Percentiles rank a stretch among this genome's conserved stretches.
phyloP scores from a whole-genome alignment of 2,797 vertebrate species.

The Artibeus lituratus region DNA sequence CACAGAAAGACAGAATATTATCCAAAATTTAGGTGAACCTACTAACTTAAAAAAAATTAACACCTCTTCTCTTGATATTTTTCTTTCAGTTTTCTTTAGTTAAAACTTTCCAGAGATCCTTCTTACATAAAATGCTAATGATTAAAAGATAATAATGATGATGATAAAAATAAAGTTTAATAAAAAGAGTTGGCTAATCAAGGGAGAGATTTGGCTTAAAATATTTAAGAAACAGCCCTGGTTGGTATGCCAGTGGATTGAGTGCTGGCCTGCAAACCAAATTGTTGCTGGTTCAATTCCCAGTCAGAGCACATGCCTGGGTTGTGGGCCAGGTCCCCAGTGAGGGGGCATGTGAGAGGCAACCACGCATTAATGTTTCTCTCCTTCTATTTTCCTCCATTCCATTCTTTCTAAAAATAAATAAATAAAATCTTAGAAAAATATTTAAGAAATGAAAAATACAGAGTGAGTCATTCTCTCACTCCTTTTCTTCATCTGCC shows the following conservation, averaged over 20 bases:
- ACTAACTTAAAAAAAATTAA: slow-evolving; percentile 10
- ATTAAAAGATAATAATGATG: not conserved
- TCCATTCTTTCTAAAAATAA: too few species aligned
- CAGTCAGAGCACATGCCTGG: too few species aligned
- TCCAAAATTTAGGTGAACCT: not conserved
- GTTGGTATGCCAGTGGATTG: too few species aligned
- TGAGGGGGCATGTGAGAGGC: too few species aligned
- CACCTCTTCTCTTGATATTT: not conserved
- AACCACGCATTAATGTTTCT: too few species aligned
- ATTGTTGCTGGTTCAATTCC: too few species aligned
- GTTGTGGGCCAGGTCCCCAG: too few species aligned
- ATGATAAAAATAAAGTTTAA: not conserved
- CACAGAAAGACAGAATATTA: not conserved
- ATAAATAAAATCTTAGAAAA: not conserved
- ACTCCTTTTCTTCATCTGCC: not conserved
- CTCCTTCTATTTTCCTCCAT: too few species aligned
- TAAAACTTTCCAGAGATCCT: not conserved
- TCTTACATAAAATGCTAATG: not conserved
- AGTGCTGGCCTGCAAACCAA: too few species aligned
- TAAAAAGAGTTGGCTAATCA: slow-evolving; percentile 1
- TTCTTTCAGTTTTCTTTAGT: not conserved
- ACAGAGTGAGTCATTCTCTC: not conserved
- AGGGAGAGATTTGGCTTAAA: not conserved
- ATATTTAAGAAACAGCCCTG: not conserved
- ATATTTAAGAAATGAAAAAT: slow-evolving; percentile 16